phyloP scores from a whole-genome alignment of 2,113 vertebrate species.

The Regulus satrapa region DNA sequence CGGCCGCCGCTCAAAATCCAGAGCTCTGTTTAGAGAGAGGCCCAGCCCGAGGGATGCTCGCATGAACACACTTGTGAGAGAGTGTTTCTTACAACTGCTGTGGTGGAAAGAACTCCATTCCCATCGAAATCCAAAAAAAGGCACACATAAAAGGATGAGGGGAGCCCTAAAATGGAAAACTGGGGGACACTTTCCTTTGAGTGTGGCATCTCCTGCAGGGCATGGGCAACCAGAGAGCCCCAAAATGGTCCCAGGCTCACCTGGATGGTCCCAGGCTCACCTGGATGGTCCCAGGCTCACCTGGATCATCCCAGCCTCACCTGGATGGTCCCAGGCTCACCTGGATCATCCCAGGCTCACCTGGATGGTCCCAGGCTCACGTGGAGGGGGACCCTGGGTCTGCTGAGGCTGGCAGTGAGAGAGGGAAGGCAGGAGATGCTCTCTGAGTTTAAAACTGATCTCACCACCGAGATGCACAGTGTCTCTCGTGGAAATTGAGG shows the following conservation, averaged over 20 bases:
- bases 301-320: not conserved
- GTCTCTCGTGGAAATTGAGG: not conserved
- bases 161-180: not conserved
- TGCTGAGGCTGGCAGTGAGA: not conserved
- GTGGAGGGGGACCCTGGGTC: not conserved
- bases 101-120: not conserved
- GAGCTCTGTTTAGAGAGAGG: slow-evolving; percentile 41
- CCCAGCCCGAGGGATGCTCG: not conserved
- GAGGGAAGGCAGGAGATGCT: not conserved
- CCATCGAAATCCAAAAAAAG: not conserved
- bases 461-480: not conserved
- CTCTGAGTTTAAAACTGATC: not conserved
- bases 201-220: not conserved
- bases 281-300: accelerated
- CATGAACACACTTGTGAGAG: not conserved
- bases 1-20: not conserved
- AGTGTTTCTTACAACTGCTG: not conserved
- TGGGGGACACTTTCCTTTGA: not conserved
- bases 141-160: not conserved
- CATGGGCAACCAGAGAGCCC: not conserved
- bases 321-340: accelerated
- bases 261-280: not conserved
- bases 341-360: accelerated
- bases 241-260: accelerated
- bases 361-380: accelerated